Evolutionary conservation across 2,797 vertebrate species (phyloP), one percentile per base, ranked within the genome.

Genomic region (Etheostoma nigrum): DNA sequence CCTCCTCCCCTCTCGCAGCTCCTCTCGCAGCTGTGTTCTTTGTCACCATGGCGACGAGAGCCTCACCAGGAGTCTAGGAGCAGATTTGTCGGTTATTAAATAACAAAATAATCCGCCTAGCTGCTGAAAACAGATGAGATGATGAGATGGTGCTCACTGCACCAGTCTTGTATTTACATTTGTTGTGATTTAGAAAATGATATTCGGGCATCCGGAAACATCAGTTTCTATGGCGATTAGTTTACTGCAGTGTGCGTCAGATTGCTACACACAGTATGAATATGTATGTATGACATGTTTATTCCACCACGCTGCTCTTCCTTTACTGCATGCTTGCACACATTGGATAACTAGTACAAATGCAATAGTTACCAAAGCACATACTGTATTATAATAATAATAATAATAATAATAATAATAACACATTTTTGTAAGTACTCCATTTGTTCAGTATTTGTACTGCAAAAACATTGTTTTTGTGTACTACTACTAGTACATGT

Each of bases 1-100:
- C 62, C 74, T 81, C 72, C 77, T 77, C 57, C 72, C 48, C 36
- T 62, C 58, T 4, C 16, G 1, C 63, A 4, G 19, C 61, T 57
- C 59, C 69, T 65, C 67, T 74, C 55, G 4, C 67, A 68, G 71
- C 78, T 74, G 79, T 77, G 67, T 78, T 86, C 51, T 76, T 65
- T 79, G 75, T 88, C 75, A 1, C 85, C 82, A 84, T 88, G 75
- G 75, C 4, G 45, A 91, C 25, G 42, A 19, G 67, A 79, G 74
- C 81, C 70, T 63, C 62, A 16, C 23, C 2, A 18, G 69, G 48
- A 83, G 36, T 21, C 62, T 33, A 1, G 3, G 18, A 69, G 65
- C 42, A 2, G 72, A 88, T 79, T 82, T 83, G 82, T 72, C 5
- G 48, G 8, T 70, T 72, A 63, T 62, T 57, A 70, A 87, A 54